Base-by-base conservation (phyloP, 2,797 vertebrate genomes). In the Arremon brunneinucha region DNA sequence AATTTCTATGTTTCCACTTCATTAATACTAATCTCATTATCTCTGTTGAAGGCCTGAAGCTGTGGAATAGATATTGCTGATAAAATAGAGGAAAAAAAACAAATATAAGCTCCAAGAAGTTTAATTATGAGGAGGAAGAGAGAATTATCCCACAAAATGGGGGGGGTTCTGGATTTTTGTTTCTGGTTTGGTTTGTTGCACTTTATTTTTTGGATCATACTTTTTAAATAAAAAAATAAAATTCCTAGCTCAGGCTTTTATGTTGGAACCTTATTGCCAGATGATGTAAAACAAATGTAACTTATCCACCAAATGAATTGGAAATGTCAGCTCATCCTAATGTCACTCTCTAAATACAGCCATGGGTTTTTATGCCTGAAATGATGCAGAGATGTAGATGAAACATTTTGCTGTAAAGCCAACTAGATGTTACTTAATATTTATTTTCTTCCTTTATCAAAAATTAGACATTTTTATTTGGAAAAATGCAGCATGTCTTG, bases 231-330 rank as follows among this genome's bases (percentile, higher is more conserved):
- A 95, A 49, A n/a, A 91, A 94, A 62, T 65, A 49, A 68, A 92
- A 83, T 85, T 95, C 77, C 43, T 56, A 85, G 30, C 32, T 87
- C 32, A 34, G 71, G 75, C 63, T 92, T 94, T 96, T 87, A 76
- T 84, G 53, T 85, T 93, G 55, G 50, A 92, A 55, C 47, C 80
- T 81, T 35, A 84, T 91, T 91, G 59, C 80, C 76, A 69, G 76
- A 83, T 95, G 94, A 94, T 95, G 74, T 94, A 87, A 92, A 94
- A 49, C 90, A 94, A 95, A 93, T 94, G 87, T 79, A 91, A 92
- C 71, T 78, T 94, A 82, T 4, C 49, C 76, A 63, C 56, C 62
- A 60, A 79, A 78, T 71, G 72, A 93, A 67, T 75, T 89, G 92
- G 95, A 90, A 93, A 70, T 59, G 75, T 92, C 85, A 87, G 0